Base-by-base conservation (phyloP, 2,113 vertebrate genomes). In the Paralichthys olivaceus region DNA sequence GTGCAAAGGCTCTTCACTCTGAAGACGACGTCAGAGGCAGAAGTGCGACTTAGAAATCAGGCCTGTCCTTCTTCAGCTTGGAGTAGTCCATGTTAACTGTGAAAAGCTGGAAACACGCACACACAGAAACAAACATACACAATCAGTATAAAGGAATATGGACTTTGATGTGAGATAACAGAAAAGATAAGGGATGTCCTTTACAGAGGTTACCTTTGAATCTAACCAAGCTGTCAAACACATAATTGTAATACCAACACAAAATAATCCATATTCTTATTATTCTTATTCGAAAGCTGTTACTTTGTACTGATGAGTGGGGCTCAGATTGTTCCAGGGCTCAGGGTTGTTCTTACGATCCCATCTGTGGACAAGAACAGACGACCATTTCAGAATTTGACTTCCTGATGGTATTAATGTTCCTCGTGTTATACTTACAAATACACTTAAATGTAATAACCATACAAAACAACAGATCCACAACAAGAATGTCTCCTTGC, bases 301-400 rank as follows among this genome's bases (percentile, higher is more conserved):
- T 95, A 99, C 98, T 95, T 99, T 99, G 91, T 99, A 98, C 87
- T 97, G 97, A 0, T 96, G 93, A 77, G 73, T 95, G 75, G 94
- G 94, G 34, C 84, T 51, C 60, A 97, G 0, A 32, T 96, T 96
- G 90, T 97, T 98, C 96, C 96, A 99, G 29, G 97, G 97, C 73
- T 99, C 97, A 2, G 97, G 97, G 87, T 99, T 99, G 90, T 97
- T 97, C 72, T 94, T 97, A 71, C 62, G 97, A 88, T 99, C 97
- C 97, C 97, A 99, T 78, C 97, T 97, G 69, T 29, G 84, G 4
- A 56, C 77, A 85, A 87, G 3, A 47, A 23, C 17, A 4, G 54
- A n/a, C 1, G 45, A 53, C 20, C 5, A n/a, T 51, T 51, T 51
- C 6, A 12, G 15, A 14, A 45, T 45, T 56, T 56, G 32, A 34